phyloP scores from a whole-genome alignment of 2,797 vertebrate genomes.

The Hemitrygon akajei region DNA sequence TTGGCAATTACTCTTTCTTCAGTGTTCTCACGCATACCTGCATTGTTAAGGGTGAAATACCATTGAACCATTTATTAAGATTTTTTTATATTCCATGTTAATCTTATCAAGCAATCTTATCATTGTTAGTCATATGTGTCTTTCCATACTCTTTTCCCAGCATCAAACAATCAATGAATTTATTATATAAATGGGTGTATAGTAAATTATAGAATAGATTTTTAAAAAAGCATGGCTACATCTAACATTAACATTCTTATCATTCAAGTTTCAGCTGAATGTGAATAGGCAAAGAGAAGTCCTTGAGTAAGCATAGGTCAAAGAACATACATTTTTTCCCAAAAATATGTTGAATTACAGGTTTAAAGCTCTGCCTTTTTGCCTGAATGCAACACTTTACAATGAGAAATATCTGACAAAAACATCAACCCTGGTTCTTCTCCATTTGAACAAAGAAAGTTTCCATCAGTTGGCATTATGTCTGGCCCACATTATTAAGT shows the following conservation, averaged over 20 bases:
- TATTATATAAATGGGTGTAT: not conserved
- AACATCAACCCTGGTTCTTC: not conserved
- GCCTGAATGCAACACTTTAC: not conserved
- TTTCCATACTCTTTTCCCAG: slow-evolving; percentile 49
- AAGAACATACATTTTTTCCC: not conserved
- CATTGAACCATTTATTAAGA: slow-evolving; percentile 60
- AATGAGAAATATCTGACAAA: not conserved
- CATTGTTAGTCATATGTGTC: slow-evolving; percentile 43
- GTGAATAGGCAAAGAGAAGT: not conserved
- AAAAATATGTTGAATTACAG: not conserved
- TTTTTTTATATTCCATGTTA: slow-evolving; percentile 41
- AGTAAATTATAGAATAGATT: not conserved
- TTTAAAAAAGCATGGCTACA: not conserved
- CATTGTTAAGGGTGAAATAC: slow-evolving; percentile 58
- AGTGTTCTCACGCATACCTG: slow-evolving; percentile 70
- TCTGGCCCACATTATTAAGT: slow-evolving; percentile 15
- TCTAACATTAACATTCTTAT: not conserved
- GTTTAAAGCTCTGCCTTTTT: not conserved
- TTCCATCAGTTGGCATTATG: not conserved
- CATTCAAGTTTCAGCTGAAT: not conserved
- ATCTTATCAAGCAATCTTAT: slow-evolving; percentile 50
- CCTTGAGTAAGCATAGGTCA: not conserved
- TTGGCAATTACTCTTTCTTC: slow-evolving; percentile 45
- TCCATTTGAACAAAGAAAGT: not conserved
- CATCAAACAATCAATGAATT: slow-evolving; percentile 32